Base-by-base conservation (phyloP, 2,888 invertebrate genomes). In the Chamaedrilus cognettii region DNA sequence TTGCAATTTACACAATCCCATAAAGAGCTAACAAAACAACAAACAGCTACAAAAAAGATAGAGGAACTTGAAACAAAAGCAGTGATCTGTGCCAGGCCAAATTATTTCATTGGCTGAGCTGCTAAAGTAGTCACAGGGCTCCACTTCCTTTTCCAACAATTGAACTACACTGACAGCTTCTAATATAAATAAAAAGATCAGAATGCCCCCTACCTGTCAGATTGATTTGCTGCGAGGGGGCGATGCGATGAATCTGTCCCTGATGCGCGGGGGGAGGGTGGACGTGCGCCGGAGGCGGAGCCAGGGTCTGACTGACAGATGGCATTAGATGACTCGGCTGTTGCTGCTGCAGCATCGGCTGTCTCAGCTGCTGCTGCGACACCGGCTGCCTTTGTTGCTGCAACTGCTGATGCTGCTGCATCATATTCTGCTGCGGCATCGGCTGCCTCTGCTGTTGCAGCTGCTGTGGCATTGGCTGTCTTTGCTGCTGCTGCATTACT, bases 401-500 rank as follows among this genome's bases (percentile, higher is more conserved):
- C n/a, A 49, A 26, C 19, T 60, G 35, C 60, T 23, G n/a, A 60
- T 4, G 7, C 35, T 52, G 19, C 34, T 32, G 35, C 35, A 7
- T 5, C 26, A 28, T 52, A 52, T 3, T n/a, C 50, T 50, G 3
- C 26, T 50, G 26, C n/a, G 52, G 7, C 26, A 52, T 2, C 26
- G 52, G 31, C 19, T 52, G 55, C 23, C n/a, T 33, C 19, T 4
- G 49, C 64, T n/a, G 35, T 52, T 30, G 55, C 55, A 4, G 60
- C 51, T 60, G 72, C 63, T 70, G 77, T 56, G 72, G 66, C 64
- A 74, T 60, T 75, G 79, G 66, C 60, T 76, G 69, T 72, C 75
- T 68, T 71, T n/a, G 85, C 82, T 73, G 84, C 78, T 77, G 85
- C 82, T 70, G 79, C 69, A 75, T 77, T 76, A 75, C 79, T 83